These are phyloP conservation scores for Babyrousa celebensis DNA, from an alignment of 2,797 vertebrate species.

Conservation along the genomic window DNA sequence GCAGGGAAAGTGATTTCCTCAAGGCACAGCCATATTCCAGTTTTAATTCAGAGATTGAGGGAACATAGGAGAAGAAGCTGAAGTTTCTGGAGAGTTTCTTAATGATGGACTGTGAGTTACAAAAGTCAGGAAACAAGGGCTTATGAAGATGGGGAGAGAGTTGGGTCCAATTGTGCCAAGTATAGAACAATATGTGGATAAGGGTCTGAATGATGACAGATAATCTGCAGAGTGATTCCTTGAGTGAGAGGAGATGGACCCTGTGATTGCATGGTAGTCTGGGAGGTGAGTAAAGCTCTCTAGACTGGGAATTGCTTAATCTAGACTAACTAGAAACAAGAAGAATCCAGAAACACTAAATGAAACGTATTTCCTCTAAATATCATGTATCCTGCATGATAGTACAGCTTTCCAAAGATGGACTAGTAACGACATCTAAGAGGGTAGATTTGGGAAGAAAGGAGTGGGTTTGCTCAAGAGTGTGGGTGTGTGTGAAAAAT, in stretches of 20 bases:
- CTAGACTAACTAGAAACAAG: not conserved
- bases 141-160: not conserved
- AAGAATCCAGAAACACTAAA: not conserved
- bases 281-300: conserved; percentile 34
- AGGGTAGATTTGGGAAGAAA: conserved; percentile 47
- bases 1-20: not conserved
- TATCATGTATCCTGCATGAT: not conserved
- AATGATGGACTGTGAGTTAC: not conserved
- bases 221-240: not conserved
- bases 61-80: not conserved
- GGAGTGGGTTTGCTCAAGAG: not conserved
- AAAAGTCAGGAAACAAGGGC: not conserved
- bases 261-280: not conserved
- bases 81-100: not conserved
- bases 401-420: not conserved
- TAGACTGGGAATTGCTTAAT: not conserved
- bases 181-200: not conserved
- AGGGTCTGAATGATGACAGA: not conserved
- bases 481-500: not conserved
- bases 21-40: not conserved
- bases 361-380: conserved; percentile 38
- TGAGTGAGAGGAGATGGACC: not conserved
- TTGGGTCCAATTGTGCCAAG: not conserved
- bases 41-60: not conserved
- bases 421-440: not conserved